phyloP scores from a whole-genome alignment of 1,140 invertebrate species.

The Araneus ventricosus region DNA sequence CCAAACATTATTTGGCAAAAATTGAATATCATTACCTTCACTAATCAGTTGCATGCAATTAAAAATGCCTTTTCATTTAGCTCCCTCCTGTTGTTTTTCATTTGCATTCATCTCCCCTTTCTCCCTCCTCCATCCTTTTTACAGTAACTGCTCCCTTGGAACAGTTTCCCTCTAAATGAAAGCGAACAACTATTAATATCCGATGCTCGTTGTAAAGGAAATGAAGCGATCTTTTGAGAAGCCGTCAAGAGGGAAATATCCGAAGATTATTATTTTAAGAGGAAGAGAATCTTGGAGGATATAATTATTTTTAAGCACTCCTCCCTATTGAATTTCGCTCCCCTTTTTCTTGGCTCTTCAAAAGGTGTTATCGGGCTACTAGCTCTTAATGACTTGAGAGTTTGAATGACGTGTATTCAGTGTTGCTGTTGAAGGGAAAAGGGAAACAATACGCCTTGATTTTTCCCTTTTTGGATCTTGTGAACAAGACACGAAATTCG shows the following conservation, averaged over 20 bases:
- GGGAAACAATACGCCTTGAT: background rate
- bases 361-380: conserved; percentile 42
- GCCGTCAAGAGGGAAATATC: conserved; percentile 58
- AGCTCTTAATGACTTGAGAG: conserved; percentile 11
- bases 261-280: conserved; percentile 69
- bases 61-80: background rate
- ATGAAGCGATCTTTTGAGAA: conserved; percentile 65
- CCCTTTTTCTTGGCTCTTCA: conserved; percentile 21
- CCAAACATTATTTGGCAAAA: background rate
- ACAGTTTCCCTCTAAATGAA: conserved; percentile 38
- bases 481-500: no score
- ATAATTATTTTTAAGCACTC: conserved; percentile 68
- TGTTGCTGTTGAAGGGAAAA: background rate
- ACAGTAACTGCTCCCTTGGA: conserved; percentile 1
- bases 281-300: conserved; percentile 22
- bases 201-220: conserved; percentile 47
- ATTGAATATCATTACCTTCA: conserved; percentile 5
- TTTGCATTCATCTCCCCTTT: conserved; percentile 1
- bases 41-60: conserved; percentile 21
- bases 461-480: background rate
- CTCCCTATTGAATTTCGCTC: conserved; percentile 55
- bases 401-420: conserved; percentile 21
- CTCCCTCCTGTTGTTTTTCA: background rate
- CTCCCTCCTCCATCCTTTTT: no score
- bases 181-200: conserved; percentile 56